These are phyloP conservation scores for Papilio helenus DNA, from an alignment of 1,140 invertebrate genomes.

Conservation along the genomic window DNA sequence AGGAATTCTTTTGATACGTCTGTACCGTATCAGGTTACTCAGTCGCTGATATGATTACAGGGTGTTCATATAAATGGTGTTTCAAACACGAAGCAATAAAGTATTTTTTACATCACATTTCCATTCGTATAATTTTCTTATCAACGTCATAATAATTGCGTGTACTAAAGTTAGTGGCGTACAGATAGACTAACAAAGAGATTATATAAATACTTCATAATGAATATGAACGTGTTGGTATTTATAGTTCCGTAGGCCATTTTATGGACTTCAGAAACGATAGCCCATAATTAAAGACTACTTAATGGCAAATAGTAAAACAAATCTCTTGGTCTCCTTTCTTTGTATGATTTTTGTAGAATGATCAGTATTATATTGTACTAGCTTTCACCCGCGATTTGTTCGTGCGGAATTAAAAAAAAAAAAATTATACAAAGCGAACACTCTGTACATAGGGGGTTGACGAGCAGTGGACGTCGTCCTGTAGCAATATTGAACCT, in stretches of 20 bases:
- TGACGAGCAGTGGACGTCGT: constrained; percentile 44
- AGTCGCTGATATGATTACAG: constrained; percentile 36
- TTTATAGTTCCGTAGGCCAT: too few relatives aligned
- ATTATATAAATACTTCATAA: neutral
- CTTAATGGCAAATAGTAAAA: too few relatives aligned
- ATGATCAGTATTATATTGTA: too few relatives aligned
- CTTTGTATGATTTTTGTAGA: too few relatives aligned
- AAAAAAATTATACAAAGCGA: neutral
- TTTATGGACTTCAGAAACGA: too few relatives aligned
- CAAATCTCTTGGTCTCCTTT: too few relatives aligned
- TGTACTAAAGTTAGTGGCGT: neutral
- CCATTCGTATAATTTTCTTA: neutral
- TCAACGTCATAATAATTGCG: neutral
- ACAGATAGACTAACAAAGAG: neutral
- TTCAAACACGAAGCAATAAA: neutral
- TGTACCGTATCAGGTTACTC: constrained; percentile 31
- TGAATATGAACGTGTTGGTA: too few relatives aligned
- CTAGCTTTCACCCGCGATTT: too few relatives aligned
- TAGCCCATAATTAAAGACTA: too few relatives aligned
- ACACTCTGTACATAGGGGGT: constrained; percentile 37
- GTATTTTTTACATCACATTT: neutral
- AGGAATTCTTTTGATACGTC: constrained; percentile 32
- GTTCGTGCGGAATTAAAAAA: too few relatives aligned
- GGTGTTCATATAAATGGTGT: constrained; percentile 25
- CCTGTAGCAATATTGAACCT: constrained; percentile 44